Evolutionary conservation across 2,113 vertebrate genomes (phyloP).

Genomic region (Cebus imitator): DNA sequence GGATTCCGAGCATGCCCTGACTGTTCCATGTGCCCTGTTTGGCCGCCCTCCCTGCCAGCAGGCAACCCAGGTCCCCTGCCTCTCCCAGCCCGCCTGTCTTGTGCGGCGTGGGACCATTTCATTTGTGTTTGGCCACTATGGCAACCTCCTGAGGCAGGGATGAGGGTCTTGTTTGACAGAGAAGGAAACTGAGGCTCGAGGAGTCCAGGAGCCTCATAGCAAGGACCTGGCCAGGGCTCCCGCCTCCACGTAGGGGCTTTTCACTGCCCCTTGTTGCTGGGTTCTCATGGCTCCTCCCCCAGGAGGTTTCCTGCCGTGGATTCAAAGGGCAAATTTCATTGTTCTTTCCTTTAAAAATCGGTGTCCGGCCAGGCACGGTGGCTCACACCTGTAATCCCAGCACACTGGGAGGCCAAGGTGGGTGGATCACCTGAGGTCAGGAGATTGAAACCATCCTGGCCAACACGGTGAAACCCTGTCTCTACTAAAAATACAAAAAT

Average conservation of each 20-base stretch:
- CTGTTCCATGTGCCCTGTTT: neutral
- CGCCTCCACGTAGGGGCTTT: fast-evolving
- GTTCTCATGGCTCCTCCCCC: neutral
- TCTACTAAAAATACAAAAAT: no score
- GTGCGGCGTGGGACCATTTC: fast-evolving
- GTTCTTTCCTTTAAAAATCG: neutral
- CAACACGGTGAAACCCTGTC: no score
- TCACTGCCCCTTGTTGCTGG: neutral
- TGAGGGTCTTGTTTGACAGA: neutral
- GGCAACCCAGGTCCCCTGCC: neutral
- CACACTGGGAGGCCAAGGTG: no score
- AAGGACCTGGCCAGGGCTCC: neutral
- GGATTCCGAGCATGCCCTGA: neutral
- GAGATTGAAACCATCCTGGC: no score
- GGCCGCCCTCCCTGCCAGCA: neutral
- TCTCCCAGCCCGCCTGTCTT: no score
- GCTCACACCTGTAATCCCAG: no score
- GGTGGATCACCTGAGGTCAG: no score
- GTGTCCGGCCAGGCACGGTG: neutral
- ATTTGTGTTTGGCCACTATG: neutral
- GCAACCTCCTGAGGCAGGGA: neutral
- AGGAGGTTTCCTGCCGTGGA: neutral
- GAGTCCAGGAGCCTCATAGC: neutral
- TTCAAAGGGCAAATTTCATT: neutral
- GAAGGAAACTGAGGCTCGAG: neutral